Conservation (phyloP, 2,113 vertebrate species). For the Dolichotis patagonum region DNA sequence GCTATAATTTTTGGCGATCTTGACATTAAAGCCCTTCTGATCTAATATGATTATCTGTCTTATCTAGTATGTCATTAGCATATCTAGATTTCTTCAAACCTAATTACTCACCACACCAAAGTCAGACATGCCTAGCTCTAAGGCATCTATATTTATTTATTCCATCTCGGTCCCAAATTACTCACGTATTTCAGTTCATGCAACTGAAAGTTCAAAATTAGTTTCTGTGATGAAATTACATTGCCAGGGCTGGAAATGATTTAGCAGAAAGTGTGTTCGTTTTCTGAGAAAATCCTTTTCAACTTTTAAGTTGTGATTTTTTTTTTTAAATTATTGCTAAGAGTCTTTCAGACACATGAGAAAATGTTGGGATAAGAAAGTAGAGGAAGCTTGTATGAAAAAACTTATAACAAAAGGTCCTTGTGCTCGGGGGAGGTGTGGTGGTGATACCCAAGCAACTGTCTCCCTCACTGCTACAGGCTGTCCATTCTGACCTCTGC, state of each 20-base stretch:
- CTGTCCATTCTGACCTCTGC: neutral
- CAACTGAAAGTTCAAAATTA: conserved; percentile 55
- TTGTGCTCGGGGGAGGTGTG: too few relatives aligned
- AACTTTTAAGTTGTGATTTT: neutral
- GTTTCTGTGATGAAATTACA: conserved; percentile 28
- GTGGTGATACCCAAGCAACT: neutral
- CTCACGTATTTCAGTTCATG: conserved; percentile 5
- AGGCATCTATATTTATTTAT: neutral
- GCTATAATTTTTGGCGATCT: neutral
- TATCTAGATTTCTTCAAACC: neutral
- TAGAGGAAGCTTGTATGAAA: neutral
- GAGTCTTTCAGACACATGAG: neutral
- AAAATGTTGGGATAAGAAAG: neutral
- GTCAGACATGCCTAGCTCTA: neutral
- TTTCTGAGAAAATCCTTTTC: conserved; percentile 22
- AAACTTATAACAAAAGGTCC: neutral
- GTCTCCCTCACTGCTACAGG: neutral
- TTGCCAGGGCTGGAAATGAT: neutral
- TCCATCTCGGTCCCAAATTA: neutral
- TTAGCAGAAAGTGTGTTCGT: neutral
- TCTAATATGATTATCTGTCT: neutral
- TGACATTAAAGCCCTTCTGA: neutral
- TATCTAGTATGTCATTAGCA: neutral
- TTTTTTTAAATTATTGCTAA: neutral
- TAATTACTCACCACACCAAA: neutral